Base-by-base conservation (phyloP, 1,140 invertebrate genomes). In the Liolophura sinensis region DNA sequence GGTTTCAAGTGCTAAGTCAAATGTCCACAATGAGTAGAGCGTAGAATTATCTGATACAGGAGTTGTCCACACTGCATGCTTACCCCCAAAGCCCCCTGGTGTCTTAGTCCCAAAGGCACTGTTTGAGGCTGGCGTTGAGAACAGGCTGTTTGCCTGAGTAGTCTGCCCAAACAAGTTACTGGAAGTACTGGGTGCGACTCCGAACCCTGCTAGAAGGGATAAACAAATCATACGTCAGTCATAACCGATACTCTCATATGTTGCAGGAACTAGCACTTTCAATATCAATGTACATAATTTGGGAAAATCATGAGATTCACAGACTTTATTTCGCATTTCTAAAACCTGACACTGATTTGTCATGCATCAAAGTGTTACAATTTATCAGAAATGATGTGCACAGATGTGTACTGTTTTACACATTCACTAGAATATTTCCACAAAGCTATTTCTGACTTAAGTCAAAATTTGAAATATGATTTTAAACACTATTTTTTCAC, bases 71-170 rank as follows among this genome's bases (percentile, higher is more conserved):
- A n/a, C 14, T n/a, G 52, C 9, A 49, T 14, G 24, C 14, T 62
- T 60, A 70, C 72, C 68, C 57, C 71, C 68, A 71, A 76, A 79
- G 31, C 31, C 9, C 65, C 63, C 69, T 55, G 70, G 61, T 24
- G 73, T 62, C 62, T 73, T 73, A 15, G 73, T 48, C n/a, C 77
- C 78, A 75, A 81, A 81, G 15, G 72, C 71, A 62, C 64, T 70
- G 12, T 56, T 63, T 24, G 64, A 70, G 7, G 70, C 62, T 60
- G 77, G 77, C 63, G 75, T 74, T 20, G 74, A 71, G 65, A 80
- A 80, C 15, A 80, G 62, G 18, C 77, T 69, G 20, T 55, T 58
- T 46, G 31, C 64, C 18, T 68, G 60, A 49, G 62, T 67, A 47
- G 67, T 64, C 55, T 65, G 70, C 14, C 60, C 46, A 31, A 57